Evolutionary conservation across 2,797 vertebrate genomes (phyloP).

Genomic region (Enteromius thamalakanensis): DNA sequence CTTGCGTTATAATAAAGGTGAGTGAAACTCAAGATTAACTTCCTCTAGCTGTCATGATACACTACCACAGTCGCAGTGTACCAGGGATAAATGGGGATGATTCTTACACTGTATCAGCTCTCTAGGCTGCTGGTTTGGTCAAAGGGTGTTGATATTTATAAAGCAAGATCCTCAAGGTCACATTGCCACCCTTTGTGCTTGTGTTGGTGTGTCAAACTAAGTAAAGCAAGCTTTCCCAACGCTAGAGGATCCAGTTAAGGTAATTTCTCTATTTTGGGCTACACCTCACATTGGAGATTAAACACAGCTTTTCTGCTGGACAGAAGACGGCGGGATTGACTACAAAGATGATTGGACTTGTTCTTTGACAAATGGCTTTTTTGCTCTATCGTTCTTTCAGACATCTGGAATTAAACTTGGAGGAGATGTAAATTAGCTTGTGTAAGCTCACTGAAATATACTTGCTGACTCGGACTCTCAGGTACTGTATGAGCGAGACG

Average conservation of each 20-base stretch:
- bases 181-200: neutral
- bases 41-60: constrained; percentile 12
- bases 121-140: constrained; percentile 57
- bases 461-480: neutral
- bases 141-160: constrained; percentile 54
- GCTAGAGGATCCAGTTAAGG: neutral
- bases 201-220: neutral
- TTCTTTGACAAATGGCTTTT: constrained; percentile 3
- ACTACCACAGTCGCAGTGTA: constrained; percentile 25
- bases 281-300: neutral
- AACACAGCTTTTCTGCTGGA: neutral
- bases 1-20: constrained; percentile 53
- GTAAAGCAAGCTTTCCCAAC: neutral
- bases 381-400: neutral
- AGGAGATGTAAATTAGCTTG: constrained; percentile 7
- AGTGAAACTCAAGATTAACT: constrained; percentile 12
- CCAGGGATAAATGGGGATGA: constrained; percentile 54
- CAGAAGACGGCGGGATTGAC: neutral
- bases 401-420: neutral
- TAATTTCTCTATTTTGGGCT: neutral
- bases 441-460: neutral
- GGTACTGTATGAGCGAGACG: neutral
- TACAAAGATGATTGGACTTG: constrained; percentile 15
- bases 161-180: constrained; percentile 52
- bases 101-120: constrained; percentile 39